Percentiles rank a stretch among this genome's conserved stretches.
These are phyloP conservation scores for Actias luna DNA, from an alignment of 2,888 invertebrate genomes.

Conservation along the genomic window DNA sequence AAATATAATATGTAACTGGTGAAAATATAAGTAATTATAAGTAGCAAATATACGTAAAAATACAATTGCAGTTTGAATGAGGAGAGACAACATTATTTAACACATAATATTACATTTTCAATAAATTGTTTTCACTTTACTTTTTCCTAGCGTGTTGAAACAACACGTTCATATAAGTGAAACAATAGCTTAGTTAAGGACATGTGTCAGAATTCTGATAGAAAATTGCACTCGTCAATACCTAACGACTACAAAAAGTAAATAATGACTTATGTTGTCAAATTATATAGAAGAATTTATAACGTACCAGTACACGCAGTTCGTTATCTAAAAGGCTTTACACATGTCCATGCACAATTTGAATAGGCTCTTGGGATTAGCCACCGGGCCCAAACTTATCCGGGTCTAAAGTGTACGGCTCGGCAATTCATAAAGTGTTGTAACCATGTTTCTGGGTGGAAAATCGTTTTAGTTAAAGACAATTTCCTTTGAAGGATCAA, in stretches of 20 bases:
- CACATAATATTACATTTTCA: no score
- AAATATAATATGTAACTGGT: no score
- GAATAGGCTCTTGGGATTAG: constrained; percentile 28
- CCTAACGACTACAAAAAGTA: background rate
- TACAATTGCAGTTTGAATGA: no score
- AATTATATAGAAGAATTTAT: background rate
- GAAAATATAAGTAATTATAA: no score
- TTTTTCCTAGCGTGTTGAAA: no score
- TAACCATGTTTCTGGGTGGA: constrained; percentile 5
- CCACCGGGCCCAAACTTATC: constrained; percentile 12
- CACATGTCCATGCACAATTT: constrained; percentile 22
- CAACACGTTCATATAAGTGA: no score
- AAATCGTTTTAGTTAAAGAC: constrained; percentile 11
- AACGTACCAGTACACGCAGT: background rate
- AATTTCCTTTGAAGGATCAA: constrained; percentile 11
- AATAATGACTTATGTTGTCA: background rate
- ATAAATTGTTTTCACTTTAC: no score
- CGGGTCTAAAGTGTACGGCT: constrained; percentile 8
- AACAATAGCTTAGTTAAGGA: no score
- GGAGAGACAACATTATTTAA: no score
- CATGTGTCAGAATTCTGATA: no score
- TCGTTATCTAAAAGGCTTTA: constrained; percentile 3
- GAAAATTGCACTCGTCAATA: background rate
- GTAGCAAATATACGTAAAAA: no score
- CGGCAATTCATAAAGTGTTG: constrained; percentile 8